These are phyloP conservation scores for Nyctalus aviator DNA, from an alignment of 2,797 vertebrate genomes.

Conservation along the genomic window DNA sequence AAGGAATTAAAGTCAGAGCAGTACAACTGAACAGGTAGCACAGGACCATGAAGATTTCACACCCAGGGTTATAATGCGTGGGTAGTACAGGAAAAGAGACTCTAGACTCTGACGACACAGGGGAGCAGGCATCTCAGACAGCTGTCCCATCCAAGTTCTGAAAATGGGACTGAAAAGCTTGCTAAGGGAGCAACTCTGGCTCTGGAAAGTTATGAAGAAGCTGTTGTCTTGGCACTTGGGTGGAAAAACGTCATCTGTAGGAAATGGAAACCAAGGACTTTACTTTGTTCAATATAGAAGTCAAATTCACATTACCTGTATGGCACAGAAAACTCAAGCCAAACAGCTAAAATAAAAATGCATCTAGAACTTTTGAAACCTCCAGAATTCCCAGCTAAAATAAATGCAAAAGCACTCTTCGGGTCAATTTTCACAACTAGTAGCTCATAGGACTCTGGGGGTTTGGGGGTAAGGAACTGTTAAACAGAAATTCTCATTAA, in stretches of 20 bases:
- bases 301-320: background rate
- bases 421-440: constrained; percentile 1
- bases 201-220: background rate
- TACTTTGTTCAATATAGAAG: background rate
- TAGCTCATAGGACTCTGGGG: background rate
- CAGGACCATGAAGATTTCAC: background rate
- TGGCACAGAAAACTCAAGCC: background rate
- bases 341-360: background rate
- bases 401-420: background rate
- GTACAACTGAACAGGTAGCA: background rate
- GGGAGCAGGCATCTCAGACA: background rate
- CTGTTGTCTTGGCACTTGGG: background rate
- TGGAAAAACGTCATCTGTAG: background rate
- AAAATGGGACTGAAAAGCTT: background rate
- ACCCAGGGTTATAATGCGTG: background rate
- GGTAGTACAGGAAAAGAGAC: background rate
- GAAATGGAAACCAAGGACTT: background rate
- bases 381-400: constrained; percentile 16
- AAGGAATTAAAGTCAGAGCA: background rate
- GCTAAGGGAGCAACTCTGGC: background rate
- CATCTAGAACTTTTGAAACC: background rate
- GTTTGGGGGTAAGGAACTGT: no score
- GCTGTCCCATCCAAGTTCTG: background rate
- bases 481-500: constrained; percentile 38
- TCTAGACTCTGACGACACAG: background rate